Evolutionary conservation across 2,113 vertebrate species (phyloP), one percentile per base, ranked within the genome.

Genomic region (Colius striatus): DNA sequence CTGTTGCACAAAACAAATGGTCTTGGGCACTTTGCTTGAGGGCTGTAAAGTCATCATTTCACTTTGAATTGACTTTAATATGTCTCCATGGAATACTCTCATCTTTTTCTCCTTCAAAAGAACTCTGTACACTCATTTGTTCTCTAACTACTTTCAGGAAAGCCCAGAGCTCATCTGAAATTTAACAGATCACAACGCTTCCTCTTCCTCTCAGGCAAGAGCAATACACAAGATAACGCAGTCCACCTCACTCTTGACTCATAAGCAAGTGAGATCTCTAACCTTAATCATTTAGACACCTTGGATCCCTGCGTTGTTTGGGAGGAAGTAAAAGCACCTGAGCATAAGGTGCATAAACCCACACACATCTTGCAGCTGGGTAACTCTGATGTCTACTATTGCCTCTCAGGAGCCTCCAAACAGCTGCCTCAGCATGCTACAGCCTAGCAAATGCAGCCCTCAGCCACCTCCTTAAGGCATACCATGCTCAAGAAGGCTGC

Each of bases 11-110:
- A 95, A 89, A 95, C 50, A 95, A 92, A 97, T 32, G 9, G 65
- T 48, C 61, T 88, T 22, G 34, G 13, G 22, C 90, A 68, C 62
- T 81, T 79, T 91, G 10, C 65, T 86, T 79, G 81, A 97, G 81
- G 78, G 57, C 70, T 97, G 72, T 94, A 92, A 96, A 95, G 89
- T 93, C 90, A 90, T 94, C 83, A 41, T 68, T 82, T 96, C 86
- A 74, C 65, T 94, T 95, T 91, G 80, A 80, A 86, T 88, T 93
- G 62, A 92, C 83, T 94, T 95, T 92, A 92, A 87, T 94, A 74
- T 0, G 5, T 48, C 93, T 91, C 94, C 48, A 38, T 51, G 81
- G 94, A 95, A 95, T 94, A 76, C 10, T 74, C 63, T 83, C 84
- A 82, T 94, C 53, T 27, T 88, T 92, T 92, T 92, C 79, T 74